phyloP scores from a whole-genome alignment of 37 sponge, comb jelly and placozoan species.

The Chondrosia reniformis region DNA sequence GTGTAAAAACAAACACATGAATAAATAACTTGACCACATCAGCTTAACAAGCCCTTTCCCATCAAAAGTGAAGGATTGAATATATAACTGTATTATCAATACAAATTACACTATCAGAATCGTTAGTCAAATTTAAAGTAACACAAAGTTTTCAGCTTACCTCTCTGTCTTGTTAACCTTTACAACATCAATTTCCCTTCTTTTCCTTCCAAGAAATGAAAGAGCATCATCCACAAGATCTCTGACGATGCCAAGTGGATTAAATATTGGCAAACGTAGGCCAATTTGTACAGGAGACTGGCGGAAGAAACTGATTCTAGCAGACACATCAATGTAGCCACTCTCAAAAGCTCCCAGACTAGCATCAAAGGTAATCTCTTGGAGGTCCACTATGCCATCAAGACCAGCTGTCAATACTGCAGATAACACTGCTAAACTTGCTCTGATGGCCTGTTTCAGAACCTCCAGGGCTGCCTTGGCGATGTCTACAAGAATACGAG shows the following conservation, averaged over 20 bases:
- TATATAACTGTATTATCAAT: no score
- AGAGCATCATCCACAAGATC: constrained; percentile 1
- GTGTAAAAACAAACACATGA: no score
- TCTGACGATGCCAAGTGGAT: constrained; percentile 11
- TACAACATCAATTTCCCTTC: not conserved
- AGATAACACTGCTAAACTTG: not conserved
- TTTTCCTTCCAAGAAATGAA: not conserved
- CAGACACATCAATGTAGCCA: not conserved
- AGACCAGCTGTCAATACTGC: not conserved
- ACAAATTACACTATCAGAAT: no score
- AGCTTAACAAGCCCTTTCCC: no score
- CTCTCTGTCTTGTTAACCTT: not conserved
- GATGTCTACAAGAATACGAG: not conserved
- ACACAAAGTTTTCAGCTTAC: not conserved
- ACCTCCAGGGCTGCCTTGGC: constrained; percentile 6
- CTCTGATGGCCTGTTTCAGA: not conserved
- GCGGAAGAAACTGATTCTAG: not conserved
- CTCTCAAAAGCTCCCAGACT: not conserved
- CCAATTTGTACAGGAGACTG: not conserved
- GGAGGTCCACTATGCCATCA: constrained; percentile 17
- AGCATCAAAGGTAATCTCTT: constrained; percentile 22
- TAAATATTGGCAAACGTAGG: not conserved
- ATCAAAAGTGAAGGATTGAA: no score
- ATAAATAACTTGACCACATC: no score
- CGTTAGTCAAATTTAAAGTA: no score